Evolutionary conservation across 2,113 vertebrate genomes (phyloP).

Genomic region (Cavia aperea): DNA sequence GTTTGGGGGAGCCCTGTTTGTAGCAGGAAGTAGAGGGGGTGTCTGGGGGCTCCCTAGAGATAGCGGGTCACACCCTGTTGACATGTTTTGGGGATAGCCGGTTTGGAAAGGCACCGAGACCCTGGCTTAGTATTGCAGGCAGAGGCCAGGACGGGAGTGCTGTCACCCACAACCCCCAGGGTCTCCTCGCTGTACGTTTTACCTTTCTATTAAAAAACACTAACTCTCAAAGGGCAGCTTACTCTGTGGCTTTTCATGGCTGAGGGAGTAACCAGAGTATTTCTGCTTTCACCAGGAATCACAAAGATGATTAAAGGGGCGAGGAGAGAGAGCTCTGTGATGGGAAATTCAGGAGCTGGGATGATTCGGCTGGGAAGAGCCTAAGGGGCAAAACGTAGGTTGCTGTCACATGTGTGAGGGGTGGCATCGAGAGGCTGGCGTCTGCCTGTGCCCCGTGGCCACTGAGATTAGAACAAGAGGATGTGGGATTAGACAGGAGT

Average conservation of each 20-base stretch:
- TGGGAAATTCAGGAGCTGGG: conserved; percentile 51
- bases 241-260: conserved; percentile 26
- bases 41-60: neutral
- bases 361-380: conserved; percentile 45
- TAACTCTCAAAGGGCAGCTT: neutral
- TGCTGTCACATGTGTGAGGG: conserved; percentile 31
- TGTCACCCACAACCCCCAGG: neutral
- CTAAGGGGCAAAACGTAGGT: conserved; percentile 35
- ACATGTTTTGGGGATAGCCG: neutral
- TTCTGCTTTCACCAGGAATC: conserved; percentile 64
- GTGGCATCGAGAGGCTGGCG: neutral
- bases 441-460: neutral
- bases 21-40: neutral
- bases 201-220: neutral
- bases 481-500: neutral
- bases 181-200: neutral
- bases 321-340: conserved; percentile 47
- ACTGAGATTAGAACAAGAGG: conserved; percentile 45
- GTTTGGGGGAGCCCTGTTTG: neutral
- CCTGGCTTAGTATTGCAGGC: accelerated
- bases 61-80: neutral
- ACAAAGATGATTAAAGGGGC: conserved; percentile 63
- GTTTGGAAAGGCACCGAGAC: neutral
- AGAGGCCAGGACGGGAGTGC: neutral
- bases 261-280: conserved; percentile 46